Conservation (phyloP, 2,888 invertebrate species). For the Pristionchus arcanus region DNA sequence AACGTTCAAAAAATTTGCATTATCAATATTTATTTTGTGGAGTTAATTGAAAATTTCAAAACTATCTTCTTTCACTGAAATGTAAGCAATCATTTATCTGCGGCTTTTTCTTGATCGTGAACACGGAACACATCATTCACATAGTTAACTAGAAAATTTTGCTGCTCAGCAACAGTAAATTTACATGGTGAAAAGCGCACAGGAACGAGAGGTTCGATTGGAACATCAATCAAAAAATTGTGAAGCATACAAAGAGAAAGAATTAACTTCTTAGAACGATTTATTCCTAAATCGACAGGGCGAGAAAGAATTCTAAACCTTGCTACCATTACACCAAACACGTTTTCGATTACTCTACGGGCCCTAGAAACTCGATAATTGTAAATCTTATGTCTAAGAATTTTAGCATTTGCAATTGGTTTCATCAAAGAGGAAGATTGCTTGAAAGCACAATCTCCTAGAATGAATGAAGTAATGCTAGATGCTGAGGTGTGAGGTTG, state of each 20-base stretch:
- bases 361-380: background rate
- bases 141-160: background rate
- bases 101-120: no score
- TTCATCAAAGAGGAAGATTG: background rate
- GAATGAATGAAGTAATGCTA: background rate
- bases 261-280: background rate
- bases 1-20: background rate
- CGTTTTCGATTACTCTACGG: background rate
- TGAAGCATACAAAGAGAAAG: background rate
- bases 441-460: background rate
- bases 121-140: background rate
- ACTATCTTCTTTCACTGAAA: no score
- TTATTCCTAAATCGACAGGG: background rate
- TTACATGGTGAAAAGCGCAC: background rate
- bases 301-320: background rate
- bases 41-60: no score
- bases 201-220: background rate
- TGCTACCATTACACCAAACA: background rate
- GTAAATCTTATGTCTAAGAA: background rate
- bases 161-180: background rate
- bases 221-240: background rate
- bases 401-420: background rate
- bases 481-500: background rate
- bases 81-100: no score
- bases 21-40: background rate